Percentiles rank a stretch among this genome's conserved stretches.
Evolutionary conservation across 1,140 invertebrate genomes (phyloP).

Genomic region (Nephotettix cincticeps): DNA sequence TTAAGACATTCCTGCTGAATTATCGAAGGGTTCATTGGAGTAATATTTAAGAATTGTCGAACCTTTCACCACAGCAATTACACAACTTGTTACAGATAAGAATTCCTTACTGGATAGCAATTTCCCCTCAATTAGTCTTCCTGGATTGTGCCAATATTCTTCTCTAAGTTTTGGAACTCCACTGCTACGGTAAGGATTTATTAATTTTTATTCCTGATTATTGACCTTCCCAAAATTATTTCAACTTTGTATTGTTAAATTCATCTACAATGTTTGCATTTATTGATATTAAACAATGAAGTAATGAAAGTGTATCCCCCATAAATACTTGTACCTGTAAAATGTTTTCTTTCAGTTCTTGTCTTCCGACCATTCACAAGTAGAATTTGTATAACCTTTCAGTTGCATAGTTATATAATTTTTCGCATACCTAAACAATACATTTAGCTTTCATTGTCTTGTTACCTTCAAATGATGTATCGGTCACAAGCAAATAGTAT

Average conservation of each 20-base stretch:
- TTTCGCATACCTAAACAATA: no score
- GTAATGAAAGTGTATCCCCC: neutral
- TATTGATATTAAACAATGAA: neutral
- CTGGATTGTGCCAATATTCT: neutral
- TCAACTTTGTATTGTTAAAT: neutral
- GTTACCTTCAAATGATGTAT: no score
- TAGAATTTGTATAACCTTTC: no score
- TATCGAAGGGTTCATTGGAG: constrained; percentile 16
- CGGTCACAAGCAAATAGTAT: no score
- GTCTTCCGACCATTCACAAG: no score
- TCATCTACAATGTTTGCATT: neutral
- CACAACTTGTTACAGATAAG: constrained; percentile 24
- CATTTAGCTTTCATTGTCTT: no score
- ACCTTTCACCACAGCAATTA: constrained; percentile 21
- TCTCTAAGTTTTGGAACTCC: neutral
- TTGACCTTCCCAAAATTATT: no score
- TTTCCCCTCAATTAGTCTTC: constrained; percentile 8
- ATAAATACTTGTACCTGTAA: no score
- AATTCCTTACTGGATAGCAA: neutral
- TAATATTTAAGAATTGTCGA: neutral
- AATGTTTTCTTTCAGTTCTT: no score
- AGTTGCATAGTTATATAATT: no score
- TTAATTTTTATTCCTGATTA: no score
- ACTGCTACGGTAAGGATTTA: constrained; percentile 16
- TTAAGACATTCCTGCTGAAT: neutral